phyloP scores from a whole-genome alignment of 2,888 invertebrate species.

The Ommatoiulus sabulosus region DNA sequence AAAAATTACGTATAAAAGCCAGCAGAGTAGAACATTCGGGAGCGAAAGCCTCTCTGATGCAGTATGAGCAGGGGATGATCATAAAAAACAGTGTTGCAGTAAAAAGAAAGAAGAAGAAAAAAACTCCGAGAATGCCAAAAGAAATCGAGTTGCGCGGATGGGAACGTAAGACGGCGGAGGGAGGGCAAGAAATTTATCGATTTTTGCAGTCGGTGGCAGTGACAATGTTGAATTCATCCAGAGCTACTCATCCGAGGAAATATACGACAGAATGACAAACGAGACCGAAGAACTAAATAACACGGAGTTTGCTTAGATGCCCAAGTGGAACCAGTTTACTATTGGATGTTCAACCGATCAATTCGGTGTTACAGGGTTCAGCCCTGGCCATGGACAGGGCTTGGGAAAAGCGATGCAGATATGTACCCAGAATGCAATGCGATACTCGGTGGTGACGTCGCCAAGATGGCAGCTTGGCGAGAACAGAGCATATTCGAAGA shows the following conservation, averaged over 20 bases:
- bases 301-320: constrained; percentile 48
- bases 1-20: constrained; percentile 47
- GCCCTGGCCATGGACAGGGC: neutral
- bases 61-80: constrained; percentile 1
- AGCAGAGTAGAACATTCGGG: constrained; percentile 22
- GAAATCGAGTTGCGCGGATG: constrained; percentile 31
- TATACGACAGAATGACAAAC: constrained; percentile 47
- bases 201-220: constrained; percentile 48
- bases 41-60: neutral
- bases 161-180: neutral
- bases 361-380: constrained; percentile 16
- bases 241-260: constrained; percentile 41
- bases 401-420: neutral
- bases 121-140: constrained; percentile 11
- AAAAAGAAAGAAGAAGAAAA: neutral
- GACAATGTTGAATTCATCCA: constrained; percentile 48
- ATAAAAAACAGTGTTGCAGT: constrained; percentile 17
- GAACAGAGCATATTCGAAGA: neutral
- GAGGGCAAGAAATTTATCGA: constrained; percentile 47
- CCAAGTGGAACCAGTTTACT: constrained; percentile 30
- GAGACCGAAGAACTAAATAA: constrained; percentile 48
- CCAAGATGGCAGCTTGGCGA: neutral
- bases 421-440: too few relatives aligned
- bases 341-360: constrained; percentile 47
- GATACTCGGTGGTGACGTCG: neutral